phyloP scores from a whole-genome alignment of 2,113 vertebrate species.

The Brienomyrus brachyistius region DNA sequence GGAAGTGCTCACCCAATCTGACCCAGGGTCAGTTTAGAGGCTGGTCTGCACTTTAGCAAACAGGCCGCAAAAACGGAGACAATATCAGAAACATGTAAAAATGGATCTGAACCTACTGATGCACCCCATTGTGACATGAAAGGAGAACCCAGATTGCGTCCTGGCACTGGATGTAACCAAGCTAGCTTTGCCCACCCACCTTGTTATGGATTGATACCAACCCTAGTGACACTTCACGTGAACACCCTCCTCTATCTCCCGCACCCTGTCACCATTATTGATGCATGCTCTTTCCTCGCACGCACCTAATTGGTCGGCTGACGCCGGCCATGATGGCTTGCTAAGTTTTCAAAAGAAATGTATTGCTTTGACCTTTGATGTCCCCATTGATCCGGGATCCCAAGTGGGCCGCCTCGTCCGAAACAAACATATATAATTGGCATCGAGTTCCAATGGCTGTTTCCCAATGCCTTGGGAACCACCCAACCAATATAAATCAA shows the following conservation, averaged over 20 bases:
- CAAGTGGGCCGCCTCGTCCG: slow-evolving; percentile 60
- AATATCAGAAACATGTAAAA: neutral
- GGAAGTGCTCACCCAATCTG: neutral
- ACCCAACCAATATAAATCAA: slow-evolving; percentile 68
- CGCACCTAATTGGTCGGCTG: slow-evolving; percentile 21
- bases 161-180: neutral
- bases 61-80: neutral
- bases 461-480: slow-evolving; percentile 56
- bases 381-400: slow-evolving; percentile 60
- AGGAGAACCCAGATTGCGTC: neutral
- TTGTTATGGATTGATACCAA: neutral
- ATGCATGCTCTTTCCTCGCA: slow-evolving; percentile 4
- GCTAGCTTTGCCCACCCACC: neutral
- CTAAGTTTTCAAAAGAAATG: slow-evolving; percentile 54
- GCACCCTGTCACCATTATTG: slow-evolving; percentile 11
- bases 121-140: neutral
- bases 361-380: slow-evolving; percentile 65
- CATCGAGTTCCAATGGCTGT: slow-evolving; percentile 65
- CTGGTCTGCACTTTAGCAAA: neutral
- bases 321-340: slow-evolving; percentile 38
- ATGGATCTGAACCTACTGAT: neutral
- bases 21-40: neutral
- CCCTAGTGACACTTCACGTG: neutral
- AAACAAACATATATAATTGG: slow-evolving; percentile 71
- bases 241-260: neutral